phyloP scores from a whole-genome alignment of 2,113 vertebrate genomes.

The Neolamprologus hecqui region DNA sequence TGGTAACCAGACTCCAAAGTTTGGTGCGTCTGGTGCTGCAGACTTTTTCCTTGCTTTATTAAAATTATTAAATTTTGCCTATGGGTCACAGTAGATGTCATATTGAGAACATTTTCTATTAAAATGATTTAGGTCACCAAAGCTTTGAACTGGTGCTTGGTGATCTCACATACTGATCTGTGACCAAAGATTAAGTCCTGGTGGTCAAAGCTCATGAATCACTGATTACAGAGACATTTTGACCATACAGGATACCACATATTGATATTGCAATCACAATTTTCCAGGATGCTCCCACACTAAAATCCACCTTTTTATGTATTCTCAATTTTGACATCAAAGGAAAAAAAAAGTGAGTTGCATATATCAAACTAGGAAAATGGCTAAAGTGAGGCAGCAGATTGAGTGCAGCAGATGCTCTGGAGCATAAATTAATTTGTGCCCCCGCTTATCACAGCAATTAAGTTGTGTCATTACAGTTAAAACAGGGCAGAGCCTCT shows the following conservation, averaged over 20 bases:
- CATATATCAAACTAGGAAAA: not conserved
- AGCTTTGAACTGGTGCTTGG: not conserved
- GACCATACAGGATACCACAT: not conserved
- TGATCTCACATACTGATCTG: not conserved
- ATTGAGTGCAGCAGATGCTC: not conserved
- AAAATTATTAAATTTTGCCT: not conserved
- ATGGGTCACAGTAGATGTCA: not conserved
- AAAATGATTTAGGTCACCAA: not conserved
- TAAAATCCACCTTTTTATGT: not conserved
- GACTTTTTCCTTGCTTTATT: not conserved
- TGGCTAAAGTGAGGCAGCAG: not conserved
- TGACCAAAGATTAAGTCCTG: not conserved
- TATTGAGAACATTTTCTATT: not conserved
- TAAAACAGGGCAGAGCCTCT: not conserved
- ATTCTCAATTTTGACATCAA: not conserved
- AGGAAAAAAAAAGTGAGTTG: rapidly evolving
- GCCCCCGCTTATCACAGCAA: not conserved
- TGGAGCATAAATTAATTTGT: not conserved
- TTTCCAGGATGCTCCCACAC: not conserved
- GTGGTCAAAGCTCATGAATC: not conserved
- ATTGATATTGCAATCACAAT: not conserved
- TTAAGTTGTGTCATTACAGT: not conserved
- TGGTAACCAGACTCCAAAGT: not conserved
- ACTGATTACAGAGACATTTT: not conserved
- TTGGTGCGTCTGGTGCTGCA: not conserved